phyloP scores from a whole-genome alignment of 1,140 invertebrate species.

The Acromyrmex echinatior region DNA sequence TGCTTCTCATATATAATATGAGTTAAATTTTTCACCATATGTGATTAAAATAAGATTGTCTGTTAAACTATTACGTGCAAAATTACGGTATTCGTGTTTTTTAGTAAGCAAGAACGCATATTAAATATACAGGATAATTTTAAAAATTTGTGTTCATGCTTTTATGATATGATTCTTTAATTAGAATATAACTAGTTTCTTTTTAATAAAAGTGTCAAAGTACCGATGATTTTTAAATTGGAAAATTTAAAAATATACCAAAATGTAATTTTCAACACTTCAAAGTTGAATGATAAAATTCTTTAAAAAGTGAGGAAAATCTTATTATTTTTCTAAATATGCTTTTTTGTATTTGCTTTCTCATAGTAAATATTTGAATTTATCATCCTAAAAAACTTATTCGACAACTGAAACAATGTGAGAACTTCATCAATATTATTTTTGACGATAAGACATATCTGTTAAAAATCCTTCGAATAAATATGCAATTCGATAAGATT shows the following conservation, averaged over 20 bases:
- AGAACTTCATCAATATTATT: constrained; percentile 14
- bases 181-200: no score
- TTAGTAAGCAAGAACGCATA: not conserved
- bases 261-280: not conserved
- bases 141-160: not conserved
- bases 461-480: not conserved
- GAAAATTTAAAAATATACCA: not conserved
- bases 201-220: not conserved
- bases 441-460: not conserved
- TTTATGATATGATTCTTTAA: not conserved
- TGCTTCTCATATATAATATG: not conserved
- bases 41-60: constrained; percentile 22
- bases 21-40: not conserved
- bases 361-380: not conserved
- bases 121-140: not conserved
- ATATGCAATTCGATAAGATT: constrained; percentile 1
- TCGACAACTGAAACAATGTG: not conserved
- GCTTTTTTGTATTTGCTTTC: not conserved
- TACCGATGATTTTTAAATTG: not conserved
- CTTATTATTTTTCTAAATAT: not conserved
- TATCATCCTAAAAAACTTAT: not conserved
- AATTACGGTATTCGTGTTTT: not conserved
- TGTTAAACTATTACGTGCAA: not conserved
- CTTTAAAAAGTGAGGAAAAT: not conserved
- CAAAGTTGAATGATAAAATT: not conserved